Conservation (phyloP, 2,113 vertebrate genomes). For the Coptodon bakossiorum region DNA sequence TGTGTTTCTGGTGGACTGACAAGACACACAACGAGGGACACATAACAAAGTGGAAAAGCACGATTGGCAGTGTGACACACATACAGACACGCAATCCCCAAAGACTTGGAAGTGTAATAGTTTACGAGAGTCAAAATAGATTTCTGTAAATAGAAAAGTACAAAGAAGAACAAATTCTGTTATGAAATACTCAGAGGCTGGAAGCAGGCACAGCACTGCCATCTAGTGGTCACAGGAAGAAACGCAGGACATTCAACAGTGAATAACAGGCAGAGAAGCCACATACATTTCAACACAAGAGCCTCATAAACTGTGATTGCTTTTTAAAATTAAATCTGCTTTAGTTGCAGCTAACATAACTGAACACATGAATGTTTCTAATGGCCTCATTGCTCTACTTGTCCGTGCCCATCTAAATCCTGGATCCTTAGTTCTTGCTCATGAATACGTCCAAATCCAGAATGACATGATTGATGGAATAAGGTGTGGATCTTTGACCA, state of each 20-base stretch:
- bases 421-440: background rate
- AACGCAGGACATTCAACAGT: background rate
- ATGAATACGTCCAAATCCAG: background rate
- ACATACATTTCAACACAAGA: background rate
- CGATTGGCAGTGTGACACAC: background rate
- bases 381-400: background rate
- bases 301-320: background rate
- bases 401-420: background rate
- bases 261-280: background rate
- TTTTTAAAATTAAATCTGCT: background rate
- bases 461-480: background rate
- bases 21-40: background rate
- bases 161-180: background rate
- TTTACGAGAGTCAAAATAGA: conserved; percentile 9
- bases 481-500: background rate
- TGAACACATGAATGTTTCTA: background rate
- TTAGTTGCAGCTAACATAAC: background rate
- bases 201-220: background rate
- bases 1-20: background rate
- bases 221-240: background rate
- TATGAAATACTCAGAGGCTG: background rate
- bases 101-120: background rate
- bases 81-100: background rate
- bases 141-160: conserved; percentile 17
- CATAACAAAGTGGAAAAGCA: background rate